Percentiles rank a stretch among this genome's conserved stretches.
Evolutionary conservation across 2,888 invertebrate species (phyloP).

Genomic region (Acanthacorydalis orientalis): DNA sequence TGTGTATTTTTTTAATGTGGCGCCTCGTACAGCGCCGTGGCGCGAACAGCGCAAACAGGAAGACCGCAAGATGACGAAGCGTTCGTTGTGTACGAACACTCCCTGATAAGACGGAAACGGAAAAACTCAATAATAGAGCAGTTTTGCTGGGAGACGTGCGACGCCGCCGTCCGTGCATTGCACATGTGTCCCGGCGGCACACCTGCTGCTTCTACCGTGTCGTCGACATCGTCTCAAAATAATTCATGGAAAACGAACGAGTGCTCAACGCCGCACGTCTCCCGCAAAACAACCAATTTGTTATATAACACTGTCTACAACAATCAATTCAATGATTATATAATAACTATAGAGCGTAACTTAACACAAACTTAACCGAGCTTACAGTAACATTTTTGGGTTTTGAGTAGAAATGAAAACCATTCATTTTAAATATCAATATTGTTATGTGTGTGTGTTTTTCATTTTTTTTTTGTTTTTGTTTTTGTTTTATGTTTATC

Average conservation of each 20-base stretch:
- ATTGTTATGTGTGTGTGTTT: conserved; percentile 4
- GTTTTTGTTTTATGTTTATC: not conserved
- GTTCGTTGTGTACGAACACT: too few relatives aligned
- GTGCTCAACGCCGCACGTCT: not conserved
- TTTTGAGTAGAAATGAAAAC: conserved; percentile 8
- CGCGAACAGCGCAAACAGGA: conserved; percentile 5
- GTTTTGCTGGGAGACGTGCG: too few relatives aligned
- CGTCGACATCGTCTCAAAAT: too few relatives aligned
- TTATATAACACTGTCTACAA: conserved; percentile 5
- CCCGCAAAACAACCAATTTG: not conserved
- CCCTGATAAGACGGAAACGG: too few relatives aligned
- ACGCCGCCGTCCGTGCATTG: too few relatives aligned
- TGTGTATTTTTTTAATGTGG: not conserved
- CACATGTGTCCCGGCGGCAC: too few relatives aligned
- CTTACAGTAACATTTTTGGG: conserved; percentile 5
- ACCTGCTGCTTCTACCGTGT: too few relatives aligned
- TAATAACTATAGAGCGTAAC: conserved; percentile 3
- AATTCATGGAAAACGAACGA: too few relatives aligned
- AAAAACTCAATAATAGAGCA: too few relatives aligned
- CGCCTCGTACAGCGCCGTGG: not conserved
- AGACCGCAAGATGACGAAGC: conserved; percentile 2
- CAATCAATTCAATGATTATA: conserved; percentile 1
- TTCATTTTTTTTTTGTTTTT: not conserved
- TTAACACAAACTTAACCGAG: conserved; percentile 5
- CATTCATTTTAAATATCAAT: conserved; percentile 5